These are phyloP conservation scores for Umimayanthus kanabou DNA, from an alignment of 92 coral and sea anemone genomes.

Conservation along the genomic window DNA sequence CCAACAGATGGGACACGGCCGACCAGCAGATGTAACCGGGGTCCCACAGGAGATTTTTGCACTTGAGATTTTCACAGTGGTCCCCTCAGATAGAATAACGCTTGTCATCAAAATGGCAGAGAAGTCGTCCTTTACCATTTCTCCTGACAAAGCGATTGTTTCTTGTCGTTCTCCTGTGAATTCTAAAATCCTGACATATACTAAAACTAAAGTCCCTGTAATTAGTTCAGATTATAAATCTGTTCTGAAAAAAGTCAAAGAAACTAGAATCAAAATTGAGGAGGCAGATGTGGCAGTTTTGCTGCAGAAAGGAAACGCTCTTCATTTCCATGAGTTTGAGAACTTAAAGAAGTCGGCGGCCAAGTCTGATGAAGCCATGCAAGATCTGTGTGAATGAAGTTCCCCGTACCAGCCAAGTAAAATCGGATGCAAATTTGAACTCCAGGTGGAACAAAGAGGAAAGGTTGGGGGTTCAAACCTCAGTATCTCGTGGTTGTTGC, in stretches of 20 bases:
- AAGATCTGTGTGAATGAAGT: neutral
- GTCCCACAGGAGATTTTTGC: constrained; percentile 26
- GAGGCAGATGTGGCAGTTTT: constrained; percentile 20
- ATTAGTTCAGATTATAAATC: constrained; percentile 36
- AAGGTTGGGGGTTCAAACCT: neutral
- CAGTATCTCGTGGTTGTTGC: neutral
- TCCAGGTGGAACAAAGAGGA: constrained; percentile 16
- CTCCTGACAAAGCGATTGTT: constrained; percentile 10
- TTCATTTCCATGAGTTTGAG: neutral
- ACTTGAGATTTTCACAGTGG: neutral
- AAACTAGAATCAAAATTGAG: constrained; percentile 14
- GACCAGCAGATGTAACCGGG: constrained; percentile 8
- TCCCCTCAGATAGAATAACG: neutral
- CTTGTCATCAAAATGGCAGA: neutral
- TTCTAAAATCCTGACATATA: constrained; percentile 38
- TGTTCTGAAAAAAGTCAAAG: constrained; percentile 31
- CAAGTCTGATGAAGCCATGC: neutral
- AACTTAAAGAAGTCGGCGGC: neutral
- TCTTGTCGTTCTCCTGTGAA: too few species aligned
- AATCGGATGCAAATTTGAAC: neutral
- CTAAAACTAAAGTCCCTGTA: constrained; percentile 14
- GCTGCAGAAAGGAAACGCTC: neutral
- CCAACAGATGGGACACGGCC: neutral
- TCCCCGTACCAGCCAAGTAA: constrained; percentile 2
- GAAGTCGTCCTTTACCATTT: neutral